Conservation (phyloP, 30 jellyfish, hydroid and myxozoan species). For the Hydractinia symbiolongicarpus region DNA sequence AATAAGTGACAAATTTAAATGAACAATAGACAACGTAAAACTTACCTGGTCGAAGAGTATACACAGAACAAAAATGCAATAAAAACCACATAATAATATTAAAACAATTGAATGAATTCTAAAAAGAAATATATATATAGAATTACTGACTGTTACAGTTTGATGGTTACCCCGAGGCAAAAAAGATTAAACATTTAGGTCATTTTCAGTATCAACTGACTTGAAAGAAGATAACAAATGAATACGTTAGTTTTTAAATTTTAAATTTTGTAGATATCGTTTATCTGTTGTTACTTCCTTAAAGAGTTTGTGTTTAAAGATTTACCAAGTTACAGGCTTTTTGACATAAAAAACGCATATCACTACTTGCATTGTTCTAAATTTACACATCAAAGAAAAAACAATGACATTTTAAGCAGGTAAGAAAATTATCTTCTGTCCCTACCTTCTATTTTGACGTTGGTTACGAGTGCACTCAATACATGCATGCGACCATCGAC, state of each 20-base stretch:
- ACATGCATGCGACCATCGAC: slow-evolving; percentile 6
- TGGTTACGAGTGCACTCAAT: background rate
- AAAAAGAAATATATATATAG: background rate
- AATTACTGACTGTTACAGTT: too few relatives aligned
- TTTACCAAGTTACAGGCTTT: too few relatives aligned
- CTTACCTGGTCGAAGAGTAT: slow-evolving; percentile 10
- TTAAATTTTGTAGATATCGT: background rate
- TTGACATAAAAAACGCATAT: too few relatives aligned
- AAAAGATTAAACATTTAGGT: background rate
- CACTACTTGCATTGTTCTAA: too few relatives aligned
- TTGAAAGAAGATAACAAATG: background rate
- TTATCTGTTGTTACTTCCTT: background rate
- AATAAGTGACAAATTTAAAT: background rate
- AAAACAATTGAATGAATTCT: background rate
- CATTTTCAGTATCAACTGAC: background rate
- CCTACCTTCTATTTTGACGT: background rate
- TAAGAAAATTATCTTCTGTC: too few relatives aligned
- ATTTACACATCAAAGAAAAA: too few relatives aligned
- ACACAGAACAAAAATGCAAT: background rate
- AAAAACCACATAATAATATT: slow-evolving; percentile 1
- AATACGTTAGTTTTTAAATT: background rate
- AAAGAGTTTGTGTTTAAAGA: background rate
- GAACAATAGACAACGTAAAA: background rate
- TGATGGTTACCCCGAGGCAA: background rate
- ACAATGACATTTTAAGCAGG: too few relatives aligned